Evolutionary conservation across 2,797 vertebrate species (phyloP), one percentile per base, ranked within the genome.

Genomic region (Catamblyrhynchus diadema): DNA sequence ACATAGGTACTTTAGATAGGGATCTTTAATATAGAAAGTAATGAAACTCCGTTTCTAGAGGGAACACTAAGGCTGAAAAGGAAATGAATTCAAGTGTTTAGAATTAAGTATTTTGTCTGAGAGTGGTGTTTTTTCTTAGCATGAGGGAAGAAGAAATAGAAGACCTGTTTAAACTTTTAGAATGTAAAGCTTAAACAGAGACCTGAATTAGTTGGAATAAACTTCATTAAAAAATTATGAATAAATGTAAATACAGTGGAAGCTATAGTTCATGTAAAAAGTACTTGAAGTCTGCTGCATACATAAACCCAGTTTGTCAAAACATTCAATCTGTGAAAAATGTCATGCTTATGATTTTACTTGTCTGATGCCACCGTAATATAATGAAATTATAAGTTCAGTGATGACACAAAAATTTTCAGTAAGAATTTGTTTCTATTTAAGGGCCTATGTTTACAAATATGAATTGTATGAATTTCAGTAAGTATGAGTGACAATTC

Each of bases 11-110:
- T 96, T 91, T 70, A 86, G 79, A 88, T 88, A 88, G 33, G 8
- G n/a, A 90, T 94, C 57, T 93, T 87, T 93, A 94, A 88, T 86
- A 83, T 53, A 62, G 27, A 89, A 95, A 66, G 35, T 64, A 91
- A 62, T 74, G 67, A 66, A 91, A 79, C 5, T 0, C 2, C 5
- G 13, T 73, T 83, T 78, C 66, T 35, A 35, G 65, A 0, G 0
- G 47, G 45, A 81, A 4, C n/a, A 19, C 44, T 33, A 32, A 64
- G 27, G 22, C 33, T 59, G 62, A 59, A 80, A 81, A 93, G 30
- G 53, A 90, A 85, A 88, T 77, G 5, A 88, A 56, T 11, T 87
- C 41, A 77, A 82, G 48, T 88, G 37, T 81, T 88, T 62, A 82
- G 44, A 94, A 91, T 87, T 69, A 82, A 85, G n/a, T 45, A 35